Evolutionary conservation across 2,888 invertebrate genomes (phyloP).

Genomic region (Cylindroiulus punctatus): DNA sequence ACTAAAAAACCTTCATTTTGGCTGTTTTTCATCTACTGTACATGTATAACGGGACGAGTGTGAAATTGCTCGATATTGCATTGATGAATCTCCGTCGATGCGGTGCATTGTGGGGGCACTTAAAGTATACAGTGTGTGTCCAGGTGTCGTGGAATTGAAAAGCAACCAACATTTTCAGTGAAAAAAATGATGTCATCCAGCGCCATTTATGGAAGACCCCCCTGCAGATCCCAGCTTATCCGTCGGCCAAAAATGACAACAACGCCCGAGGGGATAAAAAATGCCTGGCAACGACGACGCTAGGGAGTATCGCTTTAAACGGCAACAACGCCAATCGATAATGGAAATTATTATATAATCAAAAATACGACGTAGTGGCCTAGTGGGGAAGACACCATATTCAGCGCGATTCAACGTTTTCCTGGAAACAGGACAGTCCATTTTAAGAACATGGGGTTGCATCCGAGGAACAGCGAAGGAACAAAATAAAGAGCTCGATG

Average conservation of each 20-base stretch:
- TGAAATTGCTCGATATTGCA: too few species aligned
- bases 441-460: not conserved
- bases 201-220: not conserved
- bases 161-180: too few species aligned
- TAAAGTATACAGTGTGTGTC: too few species aligned
- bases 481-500: too few species aligned
- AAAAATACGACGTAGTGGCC: conserved; percentile 25
- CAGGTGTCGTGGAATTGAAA: too few species aligned
- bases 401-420: not conserved
- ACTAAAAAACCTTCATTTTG: too few species aligned
- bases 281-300: not conserved
- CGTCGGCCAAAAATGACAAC: not conserved
- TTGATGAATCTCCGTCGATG: too few species aligned
- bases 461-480: too few species aligned
- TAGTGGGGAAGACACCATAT: not conserved
- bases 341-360: conserved; percentile 17
- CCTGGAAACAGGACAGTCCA: not conserved
- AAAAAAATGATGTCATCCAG: too few species aligned
- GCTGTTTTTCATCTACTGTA: too few species aligned
- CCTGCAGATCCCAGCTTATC: not conserved
- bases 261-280: not conserved
- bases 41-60: too few species aligned
- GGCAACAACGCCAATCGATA: conserved; percentile 1
- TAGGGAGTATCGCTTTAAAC: conserved; percentile 4
- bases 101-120: too few species aligned